phyloP scores from a whole-genome alignment of 2,797 vertebrate genomes.

The Dipus sagitta region DNA sequence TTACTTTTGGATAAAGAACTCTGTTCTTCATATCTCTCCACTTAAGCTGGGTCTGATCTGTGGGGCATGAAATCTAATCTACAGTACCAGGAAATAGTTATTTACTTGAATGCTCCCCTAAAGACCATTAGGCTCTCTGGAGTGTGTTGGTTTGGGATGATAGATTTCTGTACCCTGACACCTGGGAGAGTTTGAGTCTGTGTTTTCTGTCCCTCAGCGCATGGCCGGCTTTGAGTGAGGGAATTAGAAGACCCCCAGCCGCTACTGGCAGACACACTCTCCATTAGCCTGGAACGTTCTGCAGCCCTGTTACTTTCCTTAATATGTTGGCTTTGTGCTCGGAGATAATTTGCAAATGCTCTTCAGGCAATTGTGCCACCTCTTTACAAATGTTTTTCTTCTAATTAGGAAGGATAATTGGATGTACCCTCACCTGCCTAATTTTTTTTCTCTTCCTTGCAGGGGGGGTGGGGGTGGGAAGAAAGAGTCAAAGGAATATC shows the following conservation, averaged over 20 bases:
- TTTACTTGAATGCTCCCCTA: slow-evolving; percentile 39
- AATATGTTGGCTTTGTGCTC: neutral
- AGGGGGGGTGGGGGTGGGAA: neutral
- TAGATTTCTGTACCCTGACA: neutral
- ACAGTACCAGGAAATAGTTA: slow-evolving; percentile 34
- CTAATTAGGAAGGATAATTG: slow-evolving; percentile 60
- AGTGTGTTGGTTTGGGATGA: slow-evolving; percentile 4
- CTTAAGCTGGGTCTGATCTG: slow-evolving; percentile 30
- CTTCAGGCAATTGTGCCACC: neutral
- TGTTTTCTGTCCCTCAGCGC: slow-evolving; percentile 35
- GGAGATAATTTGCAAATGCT: neutral
- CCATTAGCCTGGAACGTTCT: neutral
- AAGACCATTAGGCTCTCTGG: slow-evolving; percentile 33
- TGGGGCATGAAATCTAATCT: slow-evolving; percentile 49
- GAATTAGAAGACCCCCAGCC: neutral
- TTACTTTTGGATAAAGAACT: slow-evolving; percentile 17
- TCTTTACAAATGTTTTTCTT: slow-evolving; percentile 7
- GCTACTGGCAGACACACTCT: neutral
- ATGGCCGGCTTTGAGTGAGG: neutral
- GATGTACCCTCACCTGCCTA: slow-evolving; percentile 53
- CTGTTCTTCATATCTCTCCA: neutral
- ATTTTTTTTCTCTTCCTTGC: neutral
- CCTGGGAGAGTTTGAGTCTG: neutral
- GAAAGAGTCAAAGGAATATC: slow-evolving; percentile 24
- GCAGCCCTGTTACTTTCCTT: neutral